Percentiles rank a stretch among this genome's conserved stretches.
phyloP scores from a whole-genome alignment of 1,140 invertebrate species.

The Rhizoglyphus robini region DNA sequence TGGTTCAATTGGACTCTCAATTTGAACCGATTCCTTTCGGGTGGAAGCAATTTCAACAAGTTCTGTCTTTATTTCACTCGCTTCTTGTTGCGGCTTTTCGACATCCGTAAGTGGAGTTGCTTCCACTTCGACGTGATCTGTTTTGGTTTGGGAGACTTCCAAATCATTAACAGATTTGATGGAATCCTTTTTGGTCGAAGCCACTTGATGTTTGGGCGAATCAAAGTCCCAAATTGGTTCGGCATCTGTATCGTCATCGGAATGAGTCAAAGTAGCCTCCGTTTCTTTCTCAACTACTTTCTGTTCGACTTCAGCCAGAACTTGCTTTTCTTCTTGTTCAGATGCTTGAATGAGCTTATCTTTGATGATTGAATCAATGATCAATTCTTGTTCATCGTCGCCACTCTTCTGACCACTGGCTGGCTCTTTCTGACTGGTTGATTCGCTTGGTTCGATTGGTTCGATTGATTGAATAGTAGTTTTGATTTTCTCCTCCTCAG shows the following conservation, averaged over 20 bases:
- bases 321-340: background rate
- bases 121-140: background rate
- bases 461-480: background rate
- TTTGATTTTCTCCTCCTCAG: slow-evolving; percentile 33
- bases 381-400: background rate
- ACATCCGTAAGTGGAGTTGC: background rate
- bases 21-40: too few species aligned
- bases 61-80: too few species aligned
- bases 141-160: background rate
- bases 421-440: background rate
- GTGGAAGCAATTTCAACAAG: too few species aligned
- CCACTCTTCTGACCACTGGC: slow-evolving; percentile 11
- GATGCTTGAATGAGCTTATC: background rate
- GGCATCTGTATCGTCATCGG: background rate
- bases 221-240: background rate
- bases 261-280: background rate
- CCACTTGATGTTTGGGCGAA: too few species aligned
- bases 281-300: background rate
- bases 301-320: background rate
- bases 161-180: background rate
- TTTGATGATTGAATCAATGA: background rate
- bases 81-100: background rate
- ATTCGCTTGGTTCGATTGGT: background rate
- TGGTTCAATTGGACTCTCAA: too few species aligned
- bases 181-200: background rate